These are phyloP conservation scores for Pycnonotus jocosus DNA, from an alignment of 2,113 vertebrate species.

Conservation along the genomic window DNA sequence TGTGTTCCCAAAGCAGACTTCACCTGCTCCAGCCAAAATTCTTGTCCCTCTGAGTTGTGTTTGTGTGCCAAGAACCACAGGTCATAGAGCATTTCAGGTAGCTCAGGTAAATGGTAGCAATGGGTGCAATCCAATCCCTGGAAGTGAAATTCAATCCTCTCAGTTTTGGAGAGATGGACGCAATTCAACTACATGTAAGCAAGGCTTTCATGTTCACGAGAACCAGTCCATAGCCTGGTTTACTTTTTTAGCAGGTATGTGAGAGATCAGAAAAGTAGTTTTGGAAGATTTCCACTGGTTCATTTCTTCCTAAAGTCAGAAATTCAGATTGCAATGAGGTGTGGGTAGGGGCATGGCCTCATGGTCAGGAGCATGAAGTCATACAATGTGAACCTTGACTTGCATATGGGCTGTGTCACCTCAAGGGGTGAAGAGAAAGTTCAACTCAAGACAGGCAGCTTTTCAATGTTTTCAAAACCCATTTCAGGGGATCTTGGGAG, in stretches of 20 bases:
- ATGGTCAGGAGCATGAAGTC: neutral
- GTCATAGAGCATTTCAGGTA: neutral
- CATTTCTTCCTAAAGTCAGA: neutral
- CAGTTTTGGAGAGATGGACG: neutral
- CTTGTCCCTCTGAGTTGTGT: neutral
- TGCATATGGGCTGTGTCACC: accelerated
- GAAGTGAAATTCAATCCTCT: neutral
- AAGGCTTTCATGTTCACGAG: neutral
- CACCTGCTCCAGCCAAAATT: neutral
- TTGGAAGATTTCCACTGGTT: neutral
- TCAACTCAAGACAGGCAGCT: neutral
- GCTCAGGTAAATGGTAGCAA: neutral
- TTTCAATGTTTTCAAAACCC: neutral
- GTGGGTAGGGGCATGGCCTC: neutral
- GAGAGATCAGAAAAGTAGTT: neutral
- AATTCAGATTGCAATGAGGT: neutral
- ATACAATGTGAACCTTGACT: neutral
- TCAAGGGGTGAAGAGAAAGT: neutral
- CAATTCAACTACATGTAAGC: neutral
- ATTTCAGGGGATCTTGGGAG: neutral
- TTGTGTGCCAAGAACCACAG: neutral
- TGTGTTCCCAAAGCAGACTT: neutral
- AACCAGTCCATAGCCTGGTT: neutral
- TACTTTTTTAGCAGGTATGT: neutral
- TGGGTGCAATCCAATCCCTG: neutral